Conservation (phyloP, 2,888 invertebrate species). For the Hypselothyrea guttata region DNA sequence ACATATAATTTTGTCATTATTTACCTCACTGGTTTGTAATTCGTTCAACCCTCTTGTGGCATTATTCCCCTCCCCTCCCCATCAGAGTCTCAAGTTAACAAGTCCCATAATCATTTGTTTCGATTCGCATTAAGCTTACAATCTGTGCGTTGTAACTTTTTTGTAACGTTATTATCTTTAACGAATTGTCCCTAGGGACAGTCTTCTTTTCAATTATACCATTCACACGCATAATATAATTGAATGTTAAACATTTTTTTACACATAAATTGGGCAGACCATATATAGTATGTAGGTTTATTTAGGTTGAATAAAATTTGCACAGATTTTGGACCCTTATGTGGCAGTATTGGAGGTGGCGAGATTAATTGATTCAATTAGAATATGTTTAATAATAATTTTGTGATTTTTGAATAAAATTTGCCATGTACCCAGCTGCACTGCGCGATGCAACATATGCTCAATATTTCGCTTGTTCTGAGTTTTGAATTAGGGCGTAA, state of each 20-base stretch:
- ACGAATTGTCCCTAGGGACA: conserved; percentile 69
- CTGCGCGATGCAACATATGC: too few relatives aligned
- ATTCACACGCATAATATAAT: conserved; percentile 72
- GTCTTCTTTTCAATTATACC: conserved; percentile 69
- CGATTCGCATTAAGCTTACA: conserved; percentile 61
- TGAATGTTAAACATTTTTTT: conserved; percentile 51
- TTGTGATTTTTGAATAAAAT: too few relatives aligned
- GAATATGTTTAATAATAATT: too few relatives aligned
- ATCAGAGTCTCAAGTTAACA: conserved; percentile 23
- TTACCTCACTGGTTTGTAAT: conserved; percentile 74
- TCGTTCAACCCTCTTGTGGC: conserved; percentile 60
- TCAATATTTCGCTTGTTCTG: too few relatives aligned
- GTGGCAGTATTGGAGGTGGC: too few relatives aligned
- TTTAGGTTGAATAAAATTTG: conserved; percentile 33
- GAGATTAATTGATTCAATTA: too few relatives aligned
- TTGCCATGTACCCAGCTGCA: too few relatives aligned
- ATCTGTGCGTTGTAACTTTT: conserved; percentile 65
- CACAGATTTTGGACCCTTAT: too few relatives aligned
- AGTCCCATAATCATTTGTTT: conserved; percentile 66
- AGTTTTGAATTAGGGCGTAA: too few relatives aligned
- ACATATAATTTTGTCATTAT: conserved; percentile 77
- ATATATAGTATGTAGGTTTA: too few relatives aligned
- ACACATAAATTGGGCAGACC: conserved; percentile 13
- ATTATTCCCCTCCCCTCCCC: conserved; percentile 11
- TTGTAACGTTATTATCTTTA: conserved; percentile 72